Evolutionary conservation across 2,888 invertebrate species (phyloP).

Genomic region (Chelonus formosanus): DNA sequence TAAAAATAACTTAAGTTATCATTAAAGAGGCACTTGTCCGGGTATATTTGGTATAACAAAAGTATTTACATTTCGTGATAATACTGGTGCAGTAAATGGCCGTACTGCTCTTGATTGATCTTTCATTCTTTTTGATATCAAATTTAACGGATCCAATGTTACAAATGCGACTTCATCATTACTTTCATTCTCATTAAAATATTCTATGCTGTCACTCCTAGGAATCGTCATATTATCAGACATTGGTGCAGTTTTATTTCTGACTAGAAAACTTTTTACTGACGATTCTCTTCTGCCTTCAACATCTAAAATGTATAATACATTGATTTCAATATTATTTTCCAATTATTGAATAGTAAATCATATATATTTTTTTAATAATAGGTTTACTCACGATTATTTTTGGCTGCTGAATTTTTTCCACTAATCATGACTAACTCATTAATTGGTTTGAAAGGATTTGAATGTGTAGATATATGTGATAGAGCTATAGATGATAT

Average conservation of each 20-base stretch:
- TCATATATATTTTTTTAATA: constrained; percentile 21
- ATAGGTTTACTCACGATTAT: constrained; percentile 1
- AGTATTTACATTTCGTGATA: constrained; percentile 40
- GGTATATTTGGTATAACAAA: constrained; percentile 48
- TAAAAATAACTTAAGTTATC: constrained; percentile 31
- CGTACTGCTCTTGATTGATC: constrained; percentile 38
- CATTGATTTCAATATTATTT: not conserved
- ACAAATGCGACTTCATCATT: constrained; percentile 42
- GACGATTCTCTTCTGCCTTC: constrained; percentile 32
- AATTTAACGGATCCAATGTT: constrained; percentile 45
- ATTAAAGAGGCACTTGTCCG: constrained; percentile 49
- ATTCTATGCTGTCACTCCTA: constrained; percentile 34
- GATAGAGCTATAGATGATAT: constrained; percentile 50
- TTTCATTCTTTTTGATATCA: constrained; percentile 22
- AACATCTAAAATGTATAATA: constrained; percentile 30
- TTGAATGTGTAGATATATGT: constrained; percentile 52
- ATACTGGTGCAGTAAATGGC: constrained; percentile 53
- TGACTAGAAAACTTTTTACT: constrained; percentile 46
- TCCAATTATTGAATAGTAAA: not conserved
- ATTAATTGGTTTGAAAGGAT: constrained; percentile 55
- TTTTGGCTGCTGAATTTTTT: constrained; percentile 16
- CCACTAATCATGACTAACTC: constrained; percentile 48
- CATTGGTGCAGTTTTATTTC: constrained; percentile 57
- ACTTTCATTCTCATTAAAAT: constrained; percentile 34
- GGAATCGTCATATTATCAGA: constrained; percentile 29